Evolutionary conservation across 2,113 vertebrate genomes (phyloP), one percentile per base, ranked within the genome.

Genomic region (Rhipidura dahli): DNA sequence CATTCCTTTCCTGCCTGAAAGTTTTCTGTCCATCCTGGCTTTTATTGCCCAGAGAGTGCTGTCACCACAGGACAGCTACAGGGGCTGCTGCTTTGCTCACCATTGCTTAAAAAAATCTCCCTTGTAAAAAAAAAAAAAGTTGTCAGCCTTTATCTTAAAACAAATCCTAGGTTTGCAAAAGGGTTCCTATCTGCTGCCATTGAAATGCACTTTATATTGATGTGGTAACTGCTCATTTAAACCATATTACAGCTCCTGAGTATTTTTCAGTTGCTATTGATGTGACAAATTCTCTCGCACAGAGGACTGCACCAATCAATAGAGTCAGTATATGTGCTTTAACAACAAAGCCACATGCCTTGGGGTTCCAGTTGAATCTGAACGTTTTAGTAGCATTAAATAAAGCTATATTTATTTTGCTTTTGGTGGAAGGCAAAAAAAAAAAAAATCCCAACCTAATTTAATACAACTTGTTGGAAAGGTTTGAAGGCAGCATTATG

Each of bases 391-490:
- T 57, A 96, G 71, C 90, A 95, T 97, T 97, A 97, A 98, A 98
- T 97, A 97, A 97, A 97, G 90, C 91, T 94, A 81, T 97, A 98
- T 97, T 98, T 98, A 97, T 98, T 97, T 98, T 97, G 90, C 96
- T 97, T 97, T 98, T 94, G 95, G 97, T 97, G 87, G 83, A 95
- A 96, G 94, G 73, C 39, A 39, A 39, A 3, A 7, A 87, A 97
- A 96, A 79, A 80, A 93, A 87, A 83, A 76, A 53, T 57, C 51
- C 7, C 0, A 66, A 88, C 78, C 77, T 97, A 97, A 98, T 98
- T 95, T 96, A 97, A 98, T 97, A 82, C 83, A 93, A 83, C 87
- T 96, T 96, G 94, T 97, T 96, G 95, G 65, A 96, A 97, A 86
- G 94, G 68, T 95, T 97, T 96, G 96, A 86, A 98, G 96, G 93